These are phyloP conservation scores for Phylloscopus trochiloides DNA, from an alignment of 2,113 vertebrate species.

Conservation along the genomic window DNA sequence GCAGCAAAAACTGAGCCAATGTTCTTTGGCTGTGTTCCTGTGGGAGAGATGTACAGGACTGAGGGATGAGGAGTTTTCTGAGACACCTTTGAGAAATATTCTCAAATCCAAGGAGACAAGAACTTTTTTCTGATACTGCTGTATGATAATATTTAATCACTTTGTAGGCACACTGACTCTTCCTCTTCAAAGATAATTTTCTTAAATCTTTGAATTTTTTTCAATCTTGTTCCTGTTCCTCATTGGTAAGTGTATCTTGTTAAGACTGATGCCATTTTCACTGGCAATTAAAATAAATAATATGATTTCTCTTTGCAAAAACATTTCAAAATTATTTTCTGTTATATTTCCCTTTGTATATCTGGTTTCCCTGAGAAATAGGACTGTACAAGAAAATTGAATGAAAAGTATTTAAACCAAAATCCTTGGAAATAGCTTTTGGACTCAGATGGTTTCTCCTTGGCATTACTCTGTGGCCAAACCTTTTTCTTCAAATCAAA, in stretches of 20 bases:
- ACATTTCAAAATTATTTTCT: not conserved
- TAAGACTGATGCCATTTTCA: not conserved
- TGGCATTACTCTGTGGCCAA: not conserved
- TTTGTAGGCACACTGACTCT: not conserved
- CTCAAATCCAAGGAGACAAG: not conserved
- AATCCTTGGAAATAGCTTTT: not conserved
- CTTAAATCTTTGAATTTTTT: not conserved
- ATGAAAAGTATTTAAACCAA: not conserved
- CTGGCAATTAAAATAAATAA: not conserved
- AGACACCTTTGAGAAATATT: not conserved
- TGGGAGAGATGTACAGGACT: not conserved
- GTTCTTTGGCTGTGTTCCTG: not conserved
- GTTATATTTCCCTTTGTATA: not conserved
- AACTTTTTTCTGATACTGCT: not conserved
- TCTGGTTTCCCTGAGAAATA: not conserved
- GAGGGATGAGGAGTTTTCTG: not conserved
- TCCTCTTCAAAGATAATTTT: not conserved
- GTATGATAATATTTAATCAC: not conserved
- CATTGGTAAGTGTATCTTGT: not conserved
- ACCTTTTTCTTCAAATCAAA: not conserved
- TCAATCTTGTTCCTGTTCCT: not conserved
- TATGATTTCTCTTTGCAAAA: not conserved
- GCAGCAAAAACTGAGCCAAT: rapidly evolving
- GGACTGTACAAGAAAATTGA: not conserved
- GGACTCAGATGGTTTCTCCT: not conserved